Evolutionary conservation across 2,113 vertebrate species (phyloP).

Genomic region (Sisor rabdophorus): DNA sequence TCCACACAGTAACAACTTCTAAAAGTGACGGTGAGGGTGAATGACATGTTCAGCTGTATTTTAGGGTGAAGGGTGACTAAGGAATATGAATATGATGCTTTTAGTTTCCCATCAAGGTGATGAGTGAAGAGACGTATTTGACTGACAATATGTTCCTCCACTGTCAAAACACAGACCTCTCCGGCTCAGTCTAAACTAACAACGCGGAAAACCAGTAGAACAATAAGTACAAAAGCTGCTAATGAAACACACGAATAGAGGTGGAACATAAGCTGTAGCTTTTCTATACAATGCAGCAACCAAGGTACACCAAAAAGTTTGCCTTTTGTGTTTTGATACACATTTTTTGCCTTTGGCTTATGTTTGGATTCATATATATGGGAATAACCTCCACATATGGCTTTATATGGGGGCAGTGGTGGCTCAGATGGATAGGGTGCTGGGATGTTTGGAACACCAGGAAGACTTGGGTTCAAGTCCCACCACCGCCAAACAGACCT

Average conservation of each 20-base stretch:
- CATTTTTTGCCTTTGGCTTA: too few species aligned
- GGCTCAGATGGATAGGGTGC: too few species aligned
- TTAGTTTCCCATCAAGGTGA: background rate
- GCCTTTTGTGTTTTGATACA: too few species aligned
- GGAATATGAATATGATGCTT: slow-evolving; percentile 37
- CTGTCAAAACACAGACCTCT: slow-evolving; percentile 30
- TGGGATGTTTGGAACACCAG: too few species aligned
- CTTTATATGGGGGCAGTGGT: too few species aligned
- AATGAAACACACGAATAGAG: slow-evolving; percentile 4
- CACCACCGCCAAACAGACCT: too few species aligned
- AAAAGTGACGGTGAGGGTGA: slow-evolving; percentile 55
- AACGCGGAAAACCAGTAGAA: background rate
- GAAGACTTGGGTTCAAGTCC: too few species aligned
- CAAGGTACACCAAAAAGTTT: slow-evolving; percentile 44
- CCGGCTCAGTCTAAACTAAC: slow-evolving; percentile 1
- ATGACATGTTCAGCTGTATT: slow-evolving; percentile 56
- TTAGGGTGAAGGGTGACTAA: slow-evolving; percentile 47
- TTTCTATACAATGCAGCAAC: background rate
- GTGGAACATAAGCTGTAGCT: background rate
- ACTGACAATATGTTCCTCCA: slow-evolving; percentile 1
- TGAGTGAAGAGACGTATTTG: slow-evolving; percentile 21
- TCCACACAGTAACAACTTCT: slow-evolving; percentile 51
- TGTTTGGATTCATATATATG: too few species aligned
- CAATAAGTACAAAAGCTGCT: background rate
- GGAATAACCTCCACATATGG: too few species aligned